Evolutionary conservation across 2,797 vertebrate species (phyloP).

Genomic region (Bryconaethiops microstoma): DNA sequence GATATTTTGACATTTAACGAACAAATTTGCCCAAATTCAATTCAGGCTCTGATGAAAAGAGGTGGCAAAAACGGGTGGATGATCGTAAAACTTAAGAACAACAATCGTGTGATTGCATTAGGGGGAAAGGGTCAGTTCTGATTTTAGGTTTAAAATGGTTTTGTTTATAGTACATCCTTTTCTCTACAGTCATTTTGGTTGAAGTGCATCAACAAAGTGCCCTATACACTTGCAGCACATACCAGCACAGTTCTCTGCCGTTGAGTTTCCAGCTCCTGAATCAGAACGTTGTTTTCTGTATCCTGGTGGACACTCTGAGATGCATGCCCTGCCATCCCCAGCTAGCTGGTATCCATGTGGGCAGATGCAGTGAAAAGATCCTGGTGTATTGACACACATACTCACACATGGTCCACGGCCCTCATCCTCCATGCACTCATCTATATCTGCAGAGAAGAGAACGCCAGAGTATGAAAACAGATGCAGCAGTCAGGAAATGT

Average conservation of each 20-base stretch:
- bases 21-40: no score
- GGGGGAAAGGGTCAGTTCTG: no score
- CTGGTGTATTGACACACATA: constrained; percentile 65
- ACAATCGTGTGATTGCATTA: no score
- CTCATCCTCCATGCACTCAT: constrained; percentile 65
- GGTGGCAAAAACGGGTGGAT: no score
- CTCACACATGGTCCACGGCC: constrained; percentile 62
- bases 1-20: no score
- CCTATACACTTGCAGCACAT: neutral
- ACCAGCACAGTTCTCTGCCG: constrained; percentile 61
- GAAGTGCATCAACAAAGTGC: neutral
- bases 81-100: no score
- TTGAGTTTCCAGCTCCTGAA: constrained; percentile 33
- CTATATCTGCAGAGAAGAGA: constrained; percentile 55
- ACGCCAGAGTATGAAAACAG: neutral
- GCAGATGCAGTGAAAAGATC: constrained; percentile 68
- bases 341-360: constrained; percentile 55
- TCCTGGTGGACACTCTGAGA: constrained; percentile 64
- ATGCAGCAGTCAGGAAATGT: neutral
- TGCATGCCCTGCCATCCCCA: constrained; percentile 63
- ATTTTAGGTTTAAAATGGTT: no score
- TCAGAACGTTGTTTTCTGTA: constrained; percentile 54
- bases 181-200: no score
- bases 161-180: no score
- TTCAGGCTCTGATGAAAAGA: no score